A percentile compares a stretch with the other conserved stretches of the same genome.
These are phyloP conservation scores for Spisula solida DNA, from an alignment of 2,888 invertebrate genomes.

Conservation along the genomic window DNA sequence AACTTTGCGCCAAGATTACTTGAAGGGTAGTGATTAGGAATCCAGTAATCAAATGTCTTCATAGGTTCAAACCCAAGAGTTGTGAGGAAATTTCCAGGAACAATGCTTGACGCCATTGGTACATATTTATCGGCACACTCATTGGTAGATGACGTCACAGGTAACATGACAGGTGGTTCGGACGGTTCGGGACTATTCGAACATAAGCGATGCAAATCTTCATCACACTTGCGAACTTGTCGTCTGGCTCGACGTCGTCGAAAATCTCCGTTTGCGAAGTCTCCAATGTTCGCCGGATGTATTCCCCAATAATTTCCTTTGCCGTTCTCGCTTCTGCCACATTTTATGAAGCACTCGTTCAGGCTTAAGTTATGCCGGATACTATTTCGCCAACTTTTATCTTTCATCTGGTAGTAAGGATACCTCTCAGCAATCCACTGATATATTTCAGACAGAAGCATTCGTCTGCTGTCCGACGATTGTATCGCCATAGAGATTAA, in stretches of 20 bases:
- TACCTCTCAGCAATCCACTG: conserved; percentile 99
- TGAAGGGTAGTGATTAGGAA: background rate
- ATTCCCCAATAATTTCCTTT: conserved; percentile 99
- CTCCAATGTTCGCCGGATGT: conserved; percentile 98
- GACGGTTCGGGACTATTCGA: conserved; percentile 36
- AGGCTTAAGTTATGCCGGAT: conserved; percentile 98
- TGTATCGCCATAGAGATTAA: conserved; percentile 99
- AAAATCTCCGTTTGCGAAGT: conserved; percentile 98
- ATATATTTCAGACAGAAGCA: conserved; percentile 98
- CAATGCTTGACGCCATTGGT: conserved; percentile 69
- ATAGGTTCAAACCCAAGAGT: conserved; percentile 55
- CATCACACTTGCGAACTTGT: conserved; percentile 93
- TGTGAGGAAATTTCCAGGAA: conserved; percentile 58
- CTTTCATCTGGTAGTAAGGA: conserved; percentile 91
- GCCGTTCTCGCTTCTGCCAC: conserved; percentile 98
- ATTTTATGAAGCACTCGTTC: conserved; percentile 99
- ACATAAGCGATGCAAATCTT: conserved; percentile 68
- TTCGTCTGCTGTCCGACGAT: conserved; percentile 95
- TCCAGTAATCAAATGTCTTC: conserved; percentile 46
- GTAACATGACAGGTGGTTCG: background rate
- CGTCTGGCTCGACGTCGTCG: conserved; percentile 97
- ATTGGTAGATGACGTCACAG: background rate
- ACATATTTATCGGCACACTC: conserved; percentile 59
- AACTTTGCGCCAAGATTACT: background rate
- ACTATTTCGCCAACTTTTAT: conserved; percentile 96